Conservation (phyloP, 2,888 invertebrate species). For the Clitarchus hookeri region DNA sequence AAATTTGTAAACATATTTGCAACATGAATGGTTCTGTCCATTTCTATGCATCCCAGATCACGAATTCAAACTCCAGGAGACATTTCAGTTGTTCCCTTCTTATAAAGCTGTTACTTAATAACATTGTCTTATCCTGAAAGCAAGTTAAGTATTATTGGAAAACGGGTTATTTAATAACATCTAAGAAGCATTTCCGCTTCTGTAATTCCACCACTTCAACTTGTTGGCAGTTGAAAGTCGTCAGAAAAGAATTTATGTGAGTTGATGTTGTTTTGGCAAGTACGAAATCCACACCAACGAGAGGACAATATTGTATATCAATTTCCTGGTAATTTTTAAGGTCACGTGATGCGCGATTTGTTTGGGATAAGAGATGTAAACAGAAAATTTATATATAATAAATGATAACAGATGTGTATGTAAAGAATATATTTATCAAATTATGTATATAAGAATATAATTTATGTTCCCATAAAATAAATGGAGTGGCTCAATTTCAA, state of each 20-base stretch:
- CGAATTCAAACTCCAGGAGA: no score
- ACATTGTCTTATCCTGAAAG: no score
- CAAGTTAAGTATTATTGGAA: no score
- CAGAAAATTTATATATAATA: not conserved
- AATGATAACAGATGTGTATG: not conserved
- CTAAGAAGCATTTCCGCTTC: no score
- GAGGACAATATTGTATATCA: conserved; percentile 15
- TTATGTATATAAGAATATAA: not conserved
- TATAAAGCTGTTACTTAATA: no score
- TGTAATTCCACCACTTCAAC: not conserved
- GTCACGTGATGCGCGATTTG: not conserved
- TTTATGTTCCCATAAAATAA: conserved; percentile 5
- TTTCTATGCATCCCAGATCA: no score
- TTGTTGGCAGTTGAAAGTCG: not conserved
- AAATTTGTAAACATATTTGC: no score
- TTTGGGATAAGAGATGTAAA: not conserved
- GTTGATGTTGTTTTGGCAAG: not conserved
- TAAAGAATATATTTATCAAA: not conserved
- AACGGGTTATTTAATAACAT: no score
- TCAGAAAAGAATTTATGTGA: not conserved
- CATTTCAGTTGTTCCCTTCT: no score
- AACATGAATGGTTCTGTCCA: no score
- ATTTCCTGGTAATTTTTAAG: conserved; percentile 1
- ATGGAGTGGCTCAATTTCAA: not conserved
- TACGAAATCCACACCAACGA: conserved; percentile 3